Base-by-base conservation (phyloP, 2,113 vertebrate genomes). In the Corythornis madagascariensis region DNA sequence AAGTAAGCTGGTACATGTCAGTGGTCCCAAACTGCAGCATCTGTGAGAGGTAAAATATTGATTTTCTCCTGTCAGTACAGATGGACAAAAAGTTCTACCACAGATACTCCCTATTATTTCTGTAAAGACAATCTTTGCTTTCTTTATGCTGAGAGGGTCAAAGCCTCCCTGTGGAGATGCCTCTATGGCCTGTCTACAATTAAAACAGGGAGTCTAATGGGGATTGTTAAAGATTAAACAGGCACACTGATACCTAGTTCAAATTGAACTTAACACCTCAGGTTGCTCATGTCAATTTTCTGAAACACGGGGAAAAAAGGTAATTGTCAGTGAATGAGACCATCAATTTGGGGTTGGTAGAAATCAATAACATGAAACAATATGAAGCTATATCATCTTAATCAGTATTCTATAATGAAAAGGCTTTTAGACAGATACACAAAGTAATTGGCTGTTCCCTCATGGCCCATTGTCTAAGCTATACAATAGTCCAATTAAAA, bases 281-380 rank as follows among this genome's bases (percentile, higher is more conserved):
- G 90, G 91, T 96, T 84, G 29, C 71, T 88, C 77, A 78, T 20
- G 86, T 96, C 96, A 96, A 96, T 97, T 98, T 95, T 97, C 88
- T 95, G 93, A 97, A 96, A 97, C 95, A 96, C 65, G 52, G 88
- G 78, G 89, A 95, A 97, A 96, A 96, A 97, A 97, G 93, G 96
- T 98, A 98, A 98, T 97, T 97, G 97, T 97, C 97, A 97, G 98
- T 97, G 97, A 98, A 97, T 26, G 80, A 97, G 94, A 96, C 94
- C 91, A 96, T 96, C 64, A 73, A 87, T 88, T 88, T 95, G 90
- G 89, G 76, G 57, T 20, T 88, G 94, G 94, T 93, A 43, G 94
- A 95, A 97, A 97, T 98, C 97, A 95, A 98, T 98, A 97, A 89
- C 76, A 83, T 9, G 59, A 94, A 94, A 97, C 97, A 96, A 97